These are phyloP conservation scores for Theodoxus fluviatilis DNA, from an alignment of 2,888 invertebrate species.

Conservation along the genomic window DNA sequence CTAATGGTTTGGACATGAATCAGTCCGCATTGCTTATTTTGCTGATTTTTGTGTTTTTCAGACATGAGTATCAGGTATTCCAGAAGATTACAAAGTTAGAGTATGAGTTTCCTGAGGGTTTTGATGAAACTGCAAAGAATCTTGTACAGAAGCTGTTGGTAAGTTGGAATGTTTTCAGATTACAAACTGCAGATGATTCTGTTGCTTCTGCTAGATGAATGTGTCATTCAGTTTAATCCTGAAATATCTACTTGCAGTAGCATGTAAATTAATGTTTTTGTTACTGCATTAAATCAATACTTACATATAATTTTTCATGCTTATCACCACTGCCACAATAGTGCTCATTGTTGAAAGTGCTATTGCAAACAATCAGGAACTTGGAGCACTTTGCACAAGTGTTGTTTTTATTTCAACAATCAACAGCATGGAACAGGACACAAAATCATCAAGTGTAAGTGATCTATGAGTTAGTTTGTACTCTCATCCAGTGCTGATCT, in stretches of 20 bases:
- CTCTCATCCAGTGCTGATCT: no score
- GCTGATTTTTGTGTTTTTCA: slow-evolving; percentile 62
- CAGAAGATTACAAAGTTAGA: slow-evolving; percentile 91
- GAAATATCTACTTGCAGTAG: background rate
- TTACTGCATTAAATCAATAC: no score
- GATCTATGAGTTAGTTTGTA: no score
- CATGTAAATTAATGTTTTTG: background rate
- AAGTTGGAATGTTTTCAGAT: slow-evolving; percentile 39
- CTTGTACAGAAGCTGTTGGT: slow-evolving; percentile 85
- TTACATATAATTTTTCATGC: no score
- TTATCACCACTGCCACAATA: no score
- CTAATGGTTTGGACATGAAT: no score
- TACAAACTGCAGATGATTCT: background rate
- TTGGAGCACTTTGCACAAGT: no score
- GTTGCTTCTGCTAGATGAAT: background rate
- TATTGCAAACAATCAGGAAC: no score
- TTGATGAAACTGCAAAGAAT: slow-evolving; percentile 84
- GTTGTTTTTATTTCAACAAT: no score
- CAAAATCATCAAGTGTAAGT: background rate
- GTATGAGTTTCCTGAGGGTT: slow-evolving; percentile 91
- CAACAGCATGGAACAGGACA: no score
- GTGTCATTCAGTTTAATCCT: background rate
- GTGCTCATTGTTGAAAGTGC: no score
- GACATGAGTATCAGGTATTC: slow-evolving; percentile 94
- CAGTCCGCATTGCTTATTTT: no score